Base-by-base conservation (phyloP, 1,140 invertebrate species). In the Camponotus floridanus region DNA sequence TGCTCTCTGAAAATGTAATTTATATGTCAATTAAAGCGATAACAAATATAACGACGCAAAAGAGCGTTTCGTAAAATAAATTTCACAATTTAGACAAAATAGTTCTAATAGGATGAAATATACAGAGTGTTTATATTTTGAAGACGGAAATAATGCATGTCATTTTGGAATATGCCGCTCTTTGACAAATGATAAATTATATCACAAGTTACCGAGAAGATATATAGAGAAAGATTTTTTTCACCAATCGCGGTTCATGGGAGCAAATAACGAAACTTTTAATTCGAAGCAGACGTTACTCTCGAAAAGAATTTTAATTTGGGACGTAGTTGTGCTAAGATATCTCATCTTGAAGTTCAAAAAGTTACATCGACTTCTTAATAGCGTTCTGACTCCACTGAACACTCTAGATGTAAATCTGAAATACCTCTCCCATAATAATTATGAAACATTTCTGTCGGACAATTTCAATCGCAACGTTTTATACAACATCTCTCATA, bases 241-340 rank as follows among this genome's bases (percentile, higher is more conserved):
- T 70, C 18, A 8, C 2, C 21, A 67, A 65, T 65, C 45, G 45
- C 8, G 7, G 13, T 11, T 80, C 45, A 39, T n/a, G 18, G 51
- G 51, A 7, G 65, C 78, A 70, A 80, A 70, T 80, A 51, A 57
- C 64, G 65, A n/a, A 70, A 80, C 65, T 80, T 80, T 57, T 57
- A 57, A 57, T 9, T 70, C 5, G 65, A 70, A 13, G 9, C 26
- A 57, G 48, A 21, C 64, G 33, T 33, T 21, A 4, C 65, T 9
- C 5, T 80, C 70, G n/a, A 64, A 57, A 70, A 51, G 48, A 80
- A 80, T 80, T 70, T 78, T 80, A 26, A 80, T 70, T 76, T 55
- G 7, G 68, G 2, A 3, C 21, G 18, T 21, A 31, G 45, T 26
- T 18, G 31, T 39, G n/a, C 33, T 15, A 21, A 48, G 39, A 21